These are phyloP conservation scores for Dissostichus mawsoni DNA, from an alignment of 2,113 vertebrate species.

Conservation along the genomic window DNA sequence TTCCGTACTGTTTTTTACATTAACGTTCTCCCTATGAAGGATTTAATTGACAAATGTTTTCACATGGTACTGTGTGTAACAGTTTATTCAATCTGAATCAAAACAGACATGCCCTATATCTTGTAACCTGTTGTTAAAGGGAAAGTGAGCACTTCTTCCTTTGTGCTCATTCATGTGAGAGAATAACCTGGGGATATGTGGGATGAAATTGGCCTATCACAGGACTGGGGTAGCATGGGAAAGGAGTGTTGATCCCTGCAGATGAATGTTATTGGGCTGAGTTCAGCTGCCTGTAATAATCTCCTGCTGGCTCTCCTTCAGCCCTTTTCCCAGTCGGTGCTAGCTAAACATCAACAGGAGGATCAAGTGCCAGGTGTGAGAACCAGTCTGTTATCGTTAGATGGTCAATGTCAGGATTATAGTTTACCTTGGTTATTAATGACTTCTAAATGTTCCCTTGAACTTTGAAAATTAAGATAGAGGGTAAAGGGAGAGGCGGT, in stretches of 20 bases:
- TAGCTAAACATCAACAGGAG: slow-evolving; percentile 50
- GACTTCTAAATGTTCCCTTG: slow-evolving; percentile 4
- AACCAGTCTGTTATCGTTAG: slow-evolving; percentile 38
- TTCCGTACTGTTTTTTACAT: not conserved
- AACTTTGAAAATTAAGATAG: slow-evolving; percentile 1
- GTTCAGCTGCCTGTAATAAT: slow-evolving; percentile 60
- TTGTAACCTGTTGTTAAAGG: not conserved
- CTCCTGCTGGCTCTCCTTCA: slow-evolving; percentile 45
- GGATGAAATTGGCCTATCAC: slow-evolving; percentile 22
- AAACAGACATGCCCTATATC: not conserved
- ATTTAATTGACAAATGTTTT: not conserved
- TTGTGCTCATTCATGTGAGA: not conserved
- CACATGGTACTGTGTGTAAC: too few species aligned
- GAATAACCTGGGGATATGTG: not conserved
- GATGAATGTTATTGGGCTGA: slow-evolving; percentile 42
- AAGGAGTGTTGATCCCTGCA: slow-evolving; percentile 38
- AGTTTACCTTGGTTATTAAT: slow-evolving; percentile 12
- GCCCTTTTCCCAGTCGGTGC: slow-evolving; percentile 17
- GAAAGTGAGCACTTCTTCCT: not conserved
- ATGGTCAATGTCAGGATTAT: not conserved
- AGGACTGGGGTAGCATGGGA: slow-evolving; percentile 33
- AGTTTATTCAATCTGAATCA: not conserved
- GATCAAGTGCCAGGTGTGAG: not conserved
- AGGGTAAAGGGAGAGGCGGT: not conserved
- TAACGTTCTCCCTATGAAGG: not conserved